Base-by-base conservation (phyloP, 2,797 vertebrate species). In the Crocidura indochinensis region DNA sequence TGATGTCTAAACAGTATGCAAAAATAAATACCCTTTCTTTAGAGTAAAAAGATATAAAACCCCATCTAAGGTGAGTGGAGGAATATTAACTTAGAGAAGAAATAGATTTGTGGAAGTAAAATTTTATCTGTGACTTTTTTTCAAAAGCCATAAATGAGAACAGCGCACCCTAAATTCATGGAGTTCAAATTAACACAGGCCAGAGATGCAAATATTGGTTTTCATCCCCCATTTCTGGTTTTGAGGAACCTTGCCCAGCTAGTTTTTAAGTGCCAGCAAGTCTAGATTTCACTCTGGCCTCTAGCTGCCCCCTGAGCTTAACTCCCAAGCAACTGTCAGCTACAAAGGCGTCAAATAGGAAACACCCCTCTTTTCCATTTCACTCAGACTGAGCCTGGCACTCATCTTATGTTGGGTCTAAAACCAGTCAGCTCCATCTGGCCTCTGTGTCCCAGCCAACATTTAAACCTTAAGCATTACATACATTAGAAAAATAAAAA, bases 1-100 rank as follows among this genome's bases (percentile, higher is more conserved):
- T 67, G 60, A 74, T 0, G 3, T 79, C 88, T 91, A 94, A 96
- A 60, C 69, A 67, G 12, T 51, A 62, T 12, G 27, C 74, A 88
- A 26, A 95, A 95, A 89, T 89, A 94, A 93, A 94, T 15, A 65
- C 53, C 2, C 82, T 92, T 84, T 10, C 12, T 51, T 91, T 87
- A 8, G 15, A 82, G 72, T 79, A 74, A 89, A 73, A 29, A 11
- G 77, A 53, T 15, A 22, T 51, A 11, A 53, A 8, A 20, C 47
- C 46, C 49, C 83, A 81, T 53, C 85, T 75, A 27, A 27, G 26
- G 72, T 14, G 27, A 44, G 56, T 44, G 44, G 76, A 83, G 73
- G 46, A 72, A 60, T 8, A 3, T 26, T 56, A 27, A 65, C 27
- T 26, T n/a, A 27, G 65, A 22, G 3, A 26, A 65, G 62, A 31